Evolutionary conservation across 2,113 vertebrate genomes (phyloP).

Genomic region (Tonatia bakeri): DNA sequence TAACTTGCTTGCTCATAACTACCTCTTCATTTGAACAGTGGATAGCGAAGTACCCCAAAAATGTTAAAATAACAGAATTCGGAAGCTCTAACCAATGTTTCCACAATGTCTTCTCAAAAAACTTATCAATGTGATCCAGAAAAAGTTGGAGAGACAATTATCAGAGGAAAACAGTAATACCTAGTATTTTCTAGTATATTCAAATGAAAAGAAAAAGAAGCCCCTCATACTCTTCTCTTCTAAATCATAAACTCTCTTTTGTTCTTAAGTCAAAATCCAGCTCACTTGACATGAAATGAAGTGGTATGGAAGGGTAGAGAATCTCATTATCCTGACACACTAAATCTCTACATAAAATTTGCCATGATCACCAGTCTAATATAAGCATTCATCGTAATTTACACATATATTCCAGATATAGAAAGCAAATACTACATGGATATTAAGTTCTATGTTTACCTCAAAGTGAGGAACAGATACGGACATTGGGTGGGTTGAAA

Average conservation of each 20-base stretch:
- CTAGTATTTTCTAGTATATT: background rate
- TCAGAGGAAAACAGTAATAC: background rate
- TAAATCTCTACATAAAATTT: background rate
- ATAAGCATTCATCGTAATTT: slow-evolving; percentile 1
- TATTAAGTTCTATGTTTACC: background rate
- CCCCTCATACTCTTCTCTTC: background rate
- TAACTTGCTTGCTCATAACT: background rate
- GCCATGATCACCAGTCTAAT: background rate
- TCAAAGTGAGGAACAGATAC: slow-evolving; percentile 16
- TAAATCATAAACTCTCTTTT: background rate
- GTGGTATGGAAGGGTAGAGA: background rate
- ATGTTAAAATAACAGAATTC: background rate
- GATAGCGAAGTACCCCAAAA: background rate
- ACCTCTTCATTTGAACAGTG: background rate
- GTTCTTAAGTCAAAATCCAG: slow-evolving; percentile 11
- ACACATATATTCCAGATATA: background rate
- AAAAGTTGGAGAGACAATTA: background rate
- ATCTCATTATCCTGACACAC: background rate
- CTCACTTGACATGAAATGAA: background rate
- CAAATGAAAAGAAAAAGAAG: background rate
- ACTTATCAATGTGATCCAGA: background rate
- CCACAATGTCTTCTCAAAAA: background rate
- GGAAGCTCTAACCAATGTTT: background rate
- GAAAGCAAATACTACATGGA: slow-evolving; percentile 9
- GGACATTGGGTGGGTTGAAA: background rate